A percentile compares a stretch with the other conserved stretches of the same genome.
Evolutionary conservation across 2,113 vertebrate genomes (phyloP).

Genomic region (Rousettus leschenaultii): DNA sequence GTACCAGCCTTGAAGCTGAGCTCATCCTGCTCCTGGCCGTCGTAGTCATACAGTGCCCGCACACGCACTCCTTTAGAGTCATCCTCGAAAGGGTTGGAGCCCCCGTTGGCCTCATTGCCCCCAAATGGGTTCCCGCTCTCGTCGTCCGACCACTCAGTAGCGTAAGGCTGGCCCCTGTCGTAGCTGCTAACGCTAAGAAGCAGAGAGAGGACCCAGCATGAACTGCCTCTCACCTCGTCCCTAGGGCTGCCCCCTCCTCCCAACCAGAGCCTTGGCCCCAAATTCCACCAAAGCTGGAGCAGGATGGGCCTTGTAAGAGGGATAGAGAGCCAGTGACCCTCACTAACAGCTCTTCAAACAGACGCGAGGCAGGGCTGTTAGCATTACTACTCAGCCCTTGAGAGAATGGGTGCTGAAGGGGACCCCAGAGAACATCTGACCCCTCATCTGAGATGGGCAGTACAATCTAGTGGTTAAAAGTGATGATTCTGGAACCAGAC

Average conservation of each 20-base stretch:
- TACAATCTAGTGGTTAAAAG: not conserved
- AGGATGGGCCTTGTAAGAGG: not conserved
- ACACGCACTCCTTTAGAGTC: slow-evolving; percentile 90
- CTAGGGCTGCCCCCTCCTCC: not conserved
- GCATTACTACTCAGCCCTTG: not conserved
- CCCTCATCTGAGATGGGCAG: not conserved
- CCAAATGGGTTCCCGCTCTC: slow-evolving; percentile 91
- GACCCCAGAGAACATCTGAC: not conserved
- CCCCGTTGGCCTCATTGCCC: slow-evolving; percentile 91
- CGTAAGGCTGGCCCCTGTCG: slow-evolving; percentile 92
- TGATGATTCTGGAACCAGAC: not conserved
- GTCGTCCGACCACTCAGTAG: slow-evolving; percentile 95
- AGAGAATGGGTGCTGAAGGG: not conserved
- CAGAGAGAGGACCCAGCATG: not conserved
- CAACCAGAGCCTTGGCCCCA: not conserved
- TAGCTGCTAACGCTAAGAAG: slow-evolving; percentile 94
- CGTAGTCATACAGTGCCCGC: slow-evolving; percentile 96
- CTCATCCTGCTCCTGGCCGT: slow-evolving; percentile 97
- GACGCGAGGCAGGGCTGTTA: not conserved
- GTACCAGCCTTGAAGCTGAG: slow-evolving; percentile 97
- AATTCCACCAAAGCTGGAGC: not conserved
- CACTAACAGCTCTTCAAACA: not conserved
- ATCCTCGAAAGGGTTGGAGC: slow-evolving; percentile 95
- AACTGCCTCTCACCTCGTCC: accelerated
- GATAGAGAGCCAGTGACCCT: not conserved